Base-by-base conservation (phyloP, 2,113 vertebrate genomes). In the Cavia aperea region DNA sequence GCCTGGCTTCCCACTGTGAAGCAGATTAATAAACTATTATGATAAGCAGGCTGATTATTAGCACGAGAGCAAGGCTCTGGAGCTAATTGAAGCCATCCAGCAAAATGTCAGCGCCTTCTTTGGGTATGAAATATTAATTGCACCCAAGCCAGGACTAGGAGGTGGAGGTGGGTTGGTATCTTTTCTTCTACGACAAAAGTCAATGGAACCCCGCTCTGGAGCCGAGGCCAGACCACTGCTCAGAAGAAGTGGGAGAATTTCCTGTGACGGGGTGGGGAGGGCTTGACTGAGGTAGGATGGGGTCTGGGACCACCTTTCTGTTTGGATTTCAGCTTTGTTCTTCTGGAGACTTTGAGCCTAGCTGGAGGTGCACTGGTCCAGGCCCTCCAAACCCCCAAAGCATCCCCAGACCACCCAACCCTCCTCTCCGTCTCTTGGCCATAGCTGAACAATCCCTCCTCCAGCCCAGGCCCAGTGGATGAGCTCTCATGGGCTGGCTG, bases 21-120 rank as follows among this genome's bases (percentile, higher is more conserved):
- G 70, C 63, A 96, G 97, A 98, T 98, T 98, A 97, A 97, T 97
- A 97, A 98, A 94, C 97, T 97, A 97, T 97, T 97, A 97, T 97
- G 97, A 97, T 97, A 96, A 97, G 97, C 97, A 96, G 96, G 97
- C 97, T 97, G 97, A 95, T 97, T 96, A 98, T 98, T 97, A 97
- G 96, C 97, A 92, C 26, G 96, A 96, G 93, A 95, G 96, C 1
- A 87, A 97, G 96, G 95, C 97, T 97, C 81, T 46, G 88, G 91
- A 95, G 96, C 97, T 98, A 98, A 98, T 98, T 98, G 98, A 97
- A 97, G 97, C 96, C 96, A 98, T 98, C 97, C 96, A 96, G 97
- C 98, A 98, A 98, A 98, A 98, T 97, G 97, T 96, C 98, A 97
- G 95, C 87, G 78, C 92, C 96, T 97, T 95, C 96, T 95, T 93